Conservation (phyloP, 2,113 vertebrate genomes). For the Amblyornis subalaris region DNA sequence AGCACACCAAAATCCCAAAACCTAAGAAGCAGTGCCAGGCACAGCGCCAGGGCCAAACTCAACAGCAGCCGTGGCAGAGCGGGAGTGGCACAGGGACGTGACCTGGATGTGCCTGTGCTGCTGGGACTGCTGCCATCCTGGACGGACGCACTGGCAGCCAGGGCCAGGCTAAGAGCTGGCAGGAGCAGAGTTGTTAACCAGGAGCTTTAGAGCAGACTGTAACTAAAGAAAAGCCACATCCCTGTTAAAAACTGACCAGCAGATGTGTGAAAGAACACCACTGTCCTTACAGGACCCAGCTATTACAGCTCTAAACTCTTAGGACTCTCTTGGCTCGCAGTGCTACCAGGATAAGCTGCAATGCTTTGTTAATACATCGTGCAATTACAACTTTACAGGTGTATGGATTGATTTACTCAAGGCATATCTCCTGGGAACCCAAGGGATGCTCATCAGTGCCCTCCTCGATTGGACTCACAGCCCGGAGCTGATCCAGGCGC, state of each 20-base stretch:
- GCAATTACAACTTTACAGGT: background rate
- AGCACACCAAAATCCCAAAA: background rate
- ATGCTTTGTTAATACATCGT: background rate
- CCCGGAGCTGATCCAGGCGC: accelerated
- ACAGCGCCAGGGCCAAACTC: background rate
- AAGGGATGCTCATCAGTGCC: background rate
- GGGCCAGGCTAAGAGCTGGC: background rate
- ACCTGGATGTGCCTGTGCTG: background rate
- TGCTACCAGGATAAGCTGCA: background rate
- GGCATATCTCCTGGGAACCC: background rate
- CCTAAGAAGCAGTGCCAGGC: background rate
- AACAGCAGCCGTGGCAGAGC: accelerated
- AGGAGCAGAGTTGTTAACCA: background rate
- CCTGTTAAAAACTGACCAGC: background rate
- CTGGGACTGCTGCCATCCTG: background rate
- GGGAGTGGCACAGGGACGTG: accelerated
- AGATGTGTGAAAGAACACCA: background rate
- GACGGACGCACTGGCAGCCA: background rate
- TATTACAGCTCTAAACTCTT: background rate
- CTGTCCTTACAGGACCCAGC: background rate
- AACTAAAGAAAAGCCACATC: background rate
- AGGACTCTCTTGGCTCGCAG: background rate
- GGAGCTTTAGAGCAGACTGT: background rate
- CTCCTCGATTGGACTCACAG: accelerated
- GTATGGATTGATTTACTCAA: background rate